A percentile compares a stretch with the other conserved stretches of the same genome.
phyloP scores from a whole-genome alignment of 2,888 invertebrate species.

The Thelaira solivaga region DNA sequence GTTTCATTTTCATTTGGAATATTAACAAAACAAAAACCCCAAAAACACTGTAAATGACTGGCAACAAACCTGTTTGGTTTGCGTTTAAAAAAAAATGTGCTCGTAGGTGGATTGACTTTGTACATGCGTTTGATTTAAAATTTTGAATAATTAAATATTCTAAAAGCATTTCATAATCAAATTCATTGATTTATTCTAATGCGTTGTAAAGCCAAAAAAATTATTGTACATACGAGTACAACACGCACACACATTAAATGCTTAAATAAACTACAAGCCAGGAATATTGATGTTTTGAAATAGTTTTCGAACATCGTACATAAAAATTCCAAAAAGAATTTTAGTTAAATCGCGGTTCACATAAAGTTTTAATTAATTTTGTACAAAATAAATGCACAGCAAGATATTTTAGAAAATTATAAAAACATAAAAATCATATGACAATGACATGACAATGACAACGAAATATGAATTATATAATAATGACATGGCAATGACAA shows the following conservation, averaged over 20 bases:
- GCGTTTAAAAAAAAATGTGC: not conserved
- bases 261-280: not conserved
- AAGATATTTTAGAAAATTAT: too few species aligned
- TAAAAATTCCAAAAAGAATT: not conserved
- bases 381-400: too few species aligned
- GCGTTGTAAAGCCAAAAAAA: conserved; percentile 5
- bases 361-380: too few species aligned
- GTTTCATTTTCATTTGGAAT: conserved; percentile 30
- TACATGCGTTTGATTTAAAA: not conserved
- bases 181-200: conserved; percentile 53
- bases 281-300: conserved; percentile 35
- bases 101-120: not conserved
- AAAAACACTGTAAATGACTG: conserved; percentile 12
- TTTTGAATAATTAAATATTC: conserved; percentile 51
- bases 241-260: too few species aligned
- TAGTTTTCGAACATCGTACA: not conserved
- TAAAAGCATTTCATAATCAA: conserved; percentile 51
- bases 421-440: too few species aligned
- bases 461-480: too few species aligned
- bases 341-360: too few species aligned
- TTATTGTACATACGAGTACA: too few species aligned
- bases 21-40: not conserved
- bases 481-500: too few species aligned
- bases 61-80: not conserved
- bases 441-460: too few species aligned